Percentiles rank a stretch among this genome's conserved stretches.
Conservation (phyloP, 2,888 invertebrate species). For the Maniola hyperantus region DNA sequence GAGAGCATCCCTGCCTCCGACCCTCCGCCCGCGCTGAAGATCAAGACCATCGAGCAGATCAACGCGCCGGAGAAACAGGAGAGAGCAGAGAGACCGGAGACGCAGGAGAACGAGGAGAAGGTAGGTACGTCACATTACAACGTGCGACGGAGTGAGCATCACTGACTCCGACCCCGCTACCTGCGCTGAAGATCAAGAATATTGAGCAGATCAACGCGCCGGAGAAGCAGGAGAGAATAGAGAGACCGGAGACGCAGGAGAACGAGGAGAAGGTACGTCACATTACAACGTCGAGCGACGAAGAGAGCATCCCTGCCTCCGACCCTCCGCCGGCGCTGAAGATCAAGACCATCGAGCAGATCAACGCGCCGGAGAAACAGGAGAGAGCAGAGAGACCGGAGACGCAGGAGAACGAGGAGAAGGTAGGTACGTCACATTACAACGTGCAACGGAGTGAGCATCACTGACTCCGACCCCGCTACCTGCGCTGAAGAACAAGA, state of each 20-base stretch:
- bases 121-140: slow-evolving; percentile 46
- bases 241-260: slow-evolving; percentile 5
- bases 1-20: slow-evolving; percentile 75
- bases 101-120: slow-evolving; percentile 8
- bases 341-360: slow-evolving; percentile 80
- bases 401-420: slow-evolving; percentile 9
- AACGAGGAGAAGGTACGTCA: slow-evolving; percentile 1
- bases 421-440: slow-evolving; percentile 37
- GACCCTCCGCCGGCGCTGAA: slow-evolving; percentile 77
- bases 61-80: slow-evolving; percentile 69
- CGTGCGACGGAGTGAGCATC: no score
- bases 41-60: slow-evolving; percentile 80
- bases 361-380: slow-evolving; percentile 71
- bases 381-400: slow-evolving; percentile 61
- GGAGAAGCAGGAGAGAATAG: slow-evolving; percentile 43
- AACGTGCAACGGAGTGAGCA: no score
- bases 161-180: no score
- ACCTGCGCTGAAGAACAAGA: slow-evolving; percentile 77
- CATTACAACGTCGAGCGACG: slow-evolving; percentile 62
- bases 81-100: slow-evolving; percentile 59
- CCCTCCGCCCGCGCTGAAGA: slow-evolving; percentile 76
- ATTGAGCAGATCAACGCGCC: slow-evolving; percentile 48
- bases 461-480: no score
- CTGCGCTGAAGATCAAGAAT: slow-evolving; percentile 78
- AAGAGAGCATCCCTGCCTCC: slow-evolving; percentile 72